These are phyloP conservation scores for Temnopleurus reevesii DNA, from an alignment of 53 echinoderm and acorn worm species.

Conservation along the genomic window DNA sequence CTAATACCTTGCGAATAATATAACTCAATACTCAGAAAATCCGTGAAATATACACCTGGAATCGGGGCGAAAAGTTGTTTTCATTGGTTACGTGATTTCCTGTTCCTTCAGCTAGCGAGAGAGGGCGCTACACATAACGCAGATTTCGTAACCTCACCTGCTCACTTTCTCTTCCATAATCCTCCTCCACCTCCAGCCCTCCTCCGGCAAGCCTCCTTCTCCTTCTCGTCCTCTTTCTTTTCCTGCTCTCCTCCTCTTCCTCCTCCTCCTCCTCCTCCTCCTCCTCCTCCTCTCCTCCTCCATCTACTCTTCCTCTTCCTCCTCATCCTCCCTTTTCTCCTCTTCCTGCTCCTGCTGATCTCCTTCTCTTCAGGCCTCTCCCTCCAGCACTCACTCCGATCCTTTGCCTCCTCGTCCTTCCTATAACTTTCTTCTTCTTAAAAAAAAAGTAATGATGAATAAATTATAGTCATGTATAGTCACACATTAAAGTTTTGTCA, in stretches of 20 bases:
- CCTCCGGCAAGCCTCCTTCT: neutral
- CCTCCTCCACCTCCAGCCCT: neutral
- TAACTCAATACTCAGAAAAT: neutral
- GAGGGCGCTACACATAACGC: neutral
- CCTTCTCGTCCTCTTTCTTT: neutral
- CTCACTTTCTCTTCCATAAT: neutral
- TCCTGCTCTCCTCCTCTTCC: neutral
- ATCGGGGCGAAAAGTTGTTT: neutral
- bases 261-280: neutral
- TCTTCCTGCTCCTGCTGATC: neutral
- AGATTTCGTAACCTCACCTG: neutral
- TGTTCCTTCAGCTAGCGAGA: neutral
- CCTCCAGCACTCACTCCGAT: neutral
- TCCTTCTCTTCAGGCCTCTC: neutral
- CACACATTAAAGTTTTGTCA: too few relatives aligned
- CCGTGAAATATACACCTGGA: neutral
- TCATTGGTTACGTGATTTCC: constrained; percentile 38
- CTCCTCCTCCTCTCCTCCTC: neutral
- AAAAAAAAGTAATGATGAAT: too few relatives aligned
- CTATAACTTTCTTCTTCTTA: too few relatives aligned
- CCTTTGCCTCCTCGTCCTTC: neutral
- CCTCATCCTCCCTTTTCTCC: neutral
- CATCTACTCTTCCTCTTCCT: neutral
- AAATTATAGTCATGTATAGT: too few relatives aligned
- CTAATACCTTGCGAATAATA: neutral